A percentile compares a stretch with the other conserved stretches of the same genome.
These are phyloP conservation scores for Cyclura pinguis DNA, from an alignment of 2,797 vertebrate species.

Conservation along the genomic window DNA sequence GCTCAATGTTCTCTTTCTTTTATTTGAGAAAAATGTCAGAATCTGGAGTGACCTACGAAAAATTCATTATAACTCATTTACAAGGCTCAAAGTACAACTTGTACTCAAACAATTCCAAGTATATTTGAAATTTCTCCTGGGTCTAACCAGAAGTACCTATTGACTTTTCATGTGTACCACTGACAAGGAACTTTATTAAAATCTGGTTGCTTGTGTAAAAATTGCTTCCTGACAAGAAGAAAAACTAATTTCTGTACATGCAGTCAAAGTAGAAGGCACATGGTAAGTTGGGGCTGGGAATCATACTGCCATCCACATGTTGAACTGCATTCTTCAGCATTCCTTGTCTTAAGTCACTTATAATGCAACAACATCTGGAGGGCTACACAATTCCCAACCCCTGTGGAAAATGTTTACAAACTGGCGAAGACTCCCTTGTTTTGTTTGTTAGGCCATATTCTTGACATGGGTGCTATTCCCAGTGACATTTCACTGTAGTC, in stretches of 20 bases:
- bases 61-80: neutral
- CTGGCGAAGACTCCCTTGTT: too few relatives aligned
- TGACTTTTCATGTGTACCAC: neutral
- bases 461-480: too few relatives aligned
- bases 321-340: too few relatives aligned
- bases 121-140: constrained; percentile 16
- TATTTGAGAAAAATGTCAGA: constrained; percentile 1
- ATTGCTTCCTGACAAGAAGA: neutral
- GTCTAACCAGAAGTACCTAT: constrained; percentile 37
- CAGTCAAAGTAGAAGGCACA: constrained; percentile 32
- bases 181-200: constrained; percentile 20
- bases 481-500: too few relatives aligned
- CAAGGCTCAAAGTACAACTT: neutral
- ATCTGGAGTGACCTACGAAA: constrained; percentile 34
- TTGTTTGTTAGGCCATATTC: too few relatives aligned
- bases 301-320: too few relatives aligned
- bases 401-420: too few relatives aligned
- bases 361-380: too few relatives aligned
- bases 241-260: constrained; percentile 19
- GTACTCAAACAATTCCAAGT: constrained; percentile 12
- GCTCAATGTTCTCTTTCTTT: constrained; percentile 2
- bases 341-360: too few relatives aligned
- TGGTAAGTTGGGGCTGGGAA: too few relatives aligned
- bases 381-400: too few relatives aligned
- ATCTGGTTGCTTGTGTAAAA: constrained; percentile 23